Evolutionary conservation across 2,113 vertebrate genomes (phyloP).

Genomic region (Cnemophilus loriae): DNA sequence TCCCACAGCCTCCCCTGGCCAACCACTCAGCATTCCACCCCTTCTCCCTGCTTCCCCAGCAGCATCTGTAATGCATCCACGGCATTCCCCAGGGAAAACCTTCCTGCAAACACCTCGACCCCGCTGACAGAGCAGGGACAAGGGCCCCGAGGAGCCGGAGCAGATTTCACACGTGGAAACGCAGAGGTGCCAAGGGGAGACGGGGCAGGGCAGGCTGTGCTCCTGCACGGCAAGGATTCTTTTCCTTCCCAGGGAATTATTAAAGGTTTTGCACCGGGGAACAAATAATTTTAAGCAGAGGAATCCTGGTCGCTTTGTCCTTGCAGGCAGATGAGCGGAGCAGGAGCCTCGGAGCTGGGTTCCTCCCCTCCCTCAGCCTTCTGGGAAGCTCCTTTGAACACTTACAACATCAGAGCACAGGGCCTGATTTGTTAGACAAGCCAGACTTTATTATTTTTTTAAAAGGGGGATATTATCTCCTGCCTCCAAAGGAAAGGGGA

Average conservation of each 20-base stretch:
- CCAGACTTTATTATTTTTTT: conserved; percentile 63
- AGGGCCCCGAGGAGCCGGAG: background rate
- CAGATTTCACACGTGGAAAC: rapidly evolving
- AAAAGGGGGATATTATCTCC: conserved; percentile 57
- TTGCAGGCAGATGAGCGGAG: background rate
- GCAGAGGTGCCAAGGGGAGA: background rate
- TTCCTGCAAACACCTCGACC: background rate
- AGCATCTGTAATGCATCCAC: rapidly evolving
- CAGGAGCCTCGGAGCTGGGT: background rate
- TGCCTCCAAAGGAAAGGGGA: conserved; percentile 56
- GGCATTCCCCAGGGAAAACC: background rate
- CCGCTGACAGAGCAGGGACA: background rate
- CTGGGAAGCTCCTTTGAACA: conserved; percentile 56
- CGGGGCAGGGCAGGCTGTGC: rapidly evolving
- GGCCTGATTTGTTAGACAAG: conserved; percentile 62
- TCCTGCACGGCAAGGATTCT: rapidly evolving
- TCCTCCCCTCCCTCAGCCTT: conserved; percentile 12
- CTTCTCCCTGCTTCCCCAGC: background rate
- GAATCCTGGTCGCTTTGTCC: background rate
- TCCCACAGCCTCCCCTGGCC: background rate
- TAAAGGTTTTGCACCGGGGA: background rate
- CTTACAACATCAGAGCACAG: conserved; percentile 40
- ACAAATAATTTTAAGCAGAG: background rate
- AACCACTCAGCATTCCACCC: rapidly evolving
- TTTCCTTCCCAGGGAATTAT: background rate